phyloP scores from a whole-genome alignment of 1,140 invertebrate genomes.

The Rhopalosiphum maidis region DNA sequence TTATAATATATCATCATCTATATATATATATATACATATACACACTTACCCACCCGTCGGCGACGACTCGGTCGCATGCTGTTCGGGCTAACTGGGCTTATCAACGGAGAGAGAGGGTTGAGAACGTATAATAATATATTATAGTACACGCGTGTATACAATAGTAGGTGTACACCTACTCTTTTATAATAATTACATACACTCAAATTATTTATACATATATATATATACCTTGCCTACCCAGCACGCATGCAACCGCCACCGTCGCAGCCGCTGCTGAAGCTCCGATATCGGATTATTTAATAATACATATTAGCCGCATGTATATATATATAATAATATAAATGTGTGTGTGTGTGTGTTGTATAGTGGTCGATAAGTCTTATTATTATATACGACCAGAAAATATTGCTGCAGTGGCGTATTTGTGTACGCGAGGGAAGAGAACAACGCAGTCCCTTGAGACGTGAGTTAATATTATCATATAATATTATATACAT shows the following conservation, averaged over 20 bases:
- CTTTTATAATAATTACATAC: conserved; percentile 4
- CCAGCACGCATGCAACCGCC: not conserved
- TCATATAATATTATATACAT: not conserved
- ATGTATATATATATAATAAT: not conserved
- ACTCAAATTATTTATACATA: not conserved
- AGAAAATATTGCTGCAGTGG: not conserved
- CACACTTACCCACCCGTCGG: not conserved
- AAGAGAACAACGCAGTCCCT: not conserved
- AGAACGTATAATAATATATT: not conserved
- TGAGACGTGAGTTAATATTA: too few relatives aligned
- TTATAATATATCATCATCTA: not conserved
- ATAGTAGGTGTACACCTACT: not conserved
- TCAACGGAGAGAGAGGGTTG: conserved; percentile 1
- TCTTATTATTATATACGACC: not conserved
- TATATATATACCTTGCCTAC: not conserved
- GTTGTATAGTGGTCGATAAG: not conserved
- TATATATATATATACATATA: not conserved
- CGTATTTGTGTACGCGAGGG: not conserved
- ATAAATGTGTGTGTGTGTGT: not conserved
- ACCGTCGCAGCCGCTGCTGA: not conserved
- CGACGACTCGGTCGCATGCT: not conserved
- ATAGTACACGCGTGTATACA: not conserved
- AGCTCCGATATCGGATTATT: not conserved
- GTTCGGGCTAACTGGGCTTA: not conserved
- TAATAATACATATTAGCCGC: not conserved